Evolutionary conservation across 2,888 invertebrate genomes (phyloP), one percentile per base, ranked within the genome.

Genomic region (Campoletis raptor): DNA sequence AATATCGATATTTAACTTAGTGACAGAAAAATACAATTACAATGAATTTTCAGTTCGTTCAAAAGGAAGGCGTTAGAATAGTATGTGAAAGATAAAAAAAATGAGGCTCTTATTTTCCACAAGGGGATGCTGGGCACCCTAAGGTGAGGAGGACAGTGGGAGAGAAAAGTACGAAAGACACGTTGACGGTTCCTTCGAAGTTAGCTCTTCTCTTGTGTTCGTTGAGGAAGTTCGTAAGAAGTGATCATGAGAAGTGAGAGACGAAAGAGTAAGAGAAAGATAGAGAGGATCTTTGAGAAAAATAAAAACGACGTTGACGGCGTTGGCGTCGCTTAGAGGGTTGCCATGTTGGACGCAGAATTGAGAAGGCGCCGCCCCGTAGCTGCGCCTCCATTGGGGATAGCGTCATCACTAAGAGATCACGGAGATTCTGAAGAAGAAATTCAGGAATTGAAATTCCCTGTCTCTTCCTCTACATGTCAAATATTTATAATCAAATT

Each of bases 341-440:
- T 92, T 93, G 92, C 93, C 93, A 94, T 94, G 93, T 93, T 93
- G 93, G 93, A 88, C 88, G 90, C 30, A 54, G 79, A 88, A 89
- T 61, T 85, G 72, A 30, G 61, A 88, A 92, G 92, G 94, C 94
- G 92, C 93, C 94, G 94, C 94, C 94, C 93, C 91, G 88, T 86
- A 88, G 90, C 90, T 90, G 88, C 89, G 83, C 87, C 87, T 89
- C 90, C 89, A 94, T 94, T 94, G 94, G 93, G 78, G 80, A 86
- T 88, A 88, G 88, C 89, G 89, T 89, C 86, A 89, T 83, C 81
- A 48, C 66, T 76, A 81, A 83, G 84, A 80, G 81, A 81, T 85
- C 84, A 79, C 84, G 86, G 81, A 78, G 48, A 81, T 78, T 52
- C 57, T 54, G 10, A 45, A 21, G 42, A 64, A 61, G 73, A 48